Percentiles rank a stretch among this genome's conserved stretches.
Conservation (phyloP, 2,113 vertebrate genomes). For the Dendrocopos noguchii region DNA sequence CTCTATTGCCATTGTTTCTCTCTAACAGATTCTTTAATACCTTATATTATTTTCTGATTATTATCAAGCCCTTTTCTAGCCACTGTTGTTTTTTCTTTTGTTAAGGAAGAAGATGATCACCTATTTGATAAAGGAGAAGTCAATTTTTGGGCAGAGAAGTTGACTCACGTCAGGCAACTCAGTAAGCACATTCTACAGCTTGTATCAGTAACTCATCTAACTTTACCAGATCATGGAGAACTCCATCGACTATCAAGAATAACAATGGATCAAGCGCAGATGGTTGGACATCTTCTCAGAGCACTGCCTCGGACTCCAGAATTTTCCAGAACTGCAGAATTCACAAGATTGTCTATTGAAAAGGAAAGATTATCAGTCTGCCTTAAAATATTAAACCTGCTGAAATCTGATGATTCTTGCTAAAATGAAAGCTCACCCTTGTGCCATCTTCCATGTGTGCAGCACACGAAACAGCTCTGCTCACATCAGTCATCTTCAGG, state of each 20-base stretch:
- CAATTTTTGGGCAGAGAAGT: constrained; percentile 93
- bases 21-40: not conserved
- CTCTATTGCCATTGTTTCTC: not conserved
- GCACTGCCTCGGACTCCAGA: constrained; percentile 82
- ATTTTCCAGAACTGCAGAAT: constrained; percentile 85
- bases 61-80: not conserved
- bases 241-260: constrained; percentile 61
- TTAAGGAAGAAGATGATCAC: constrained; percentile 86
- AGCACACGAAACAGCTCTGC: not conserved
- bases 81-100: not conserved
- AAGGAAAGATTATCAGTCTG: constrained; percentile 77
- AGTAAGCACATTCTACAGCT: constrained; percentile 79
- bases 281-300: constrained; percentile 60
- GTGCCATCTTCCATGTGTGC: not conserved
- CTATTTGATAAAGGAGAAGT: constrained; percentile 92
- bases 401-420: constrained; percentile 8
- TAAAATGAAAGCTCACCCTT: not conserved
- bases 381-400: constrained; percentile 74
- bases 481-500: not conserved
- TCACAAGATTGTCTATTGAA: constrained; percentile 79
- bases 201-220: not conserved
- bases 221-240: not conserved
- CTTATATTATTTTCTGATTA: not conserved
- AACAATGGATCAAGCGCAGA: constrained; percentile 59
- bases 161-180: constrained; percentile 83